Evolutionary conservation across 2,797 vertebrate species (phyloP).

Genomic region (Xyrichtys novacula): DNA sequence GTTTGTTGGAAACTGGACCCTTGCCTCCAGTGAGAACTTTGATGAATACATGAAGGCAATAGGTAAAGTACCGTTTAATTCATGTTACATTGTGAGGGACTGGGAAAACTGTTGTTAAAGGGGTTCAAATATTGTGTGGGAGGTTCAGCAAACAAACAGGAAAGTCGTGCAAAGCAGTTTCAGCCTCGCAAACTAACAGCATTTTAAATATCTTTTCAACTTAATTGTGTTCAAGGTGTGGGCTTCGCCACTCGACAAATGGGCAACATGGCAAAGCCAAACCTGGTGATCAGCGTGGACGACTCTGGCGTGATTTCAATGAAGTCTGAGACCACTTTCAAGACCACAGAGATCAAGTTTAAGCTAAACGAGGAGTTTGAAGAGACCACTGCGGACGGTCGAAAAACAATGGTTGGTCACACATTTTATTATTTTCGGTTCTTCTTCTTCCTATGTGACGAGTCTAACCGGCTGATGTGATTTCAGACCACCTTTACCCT

Average conservation of each 20-base stretch:
- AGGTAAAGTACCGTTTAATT: constrained; percentile 79
- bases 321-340: constrained; percentile 82
- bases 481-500: constrained; percentile 89
- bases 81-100: not conserved
- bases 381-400: constrained; percentile 84
- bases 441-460: fast-evolving
- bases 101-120: not conserved
- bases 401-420: constrained; percentile 83
- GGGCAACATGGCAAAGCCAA: constrained; percentile 80
- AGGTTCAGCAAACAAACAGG: not conserved
- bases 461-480: not conserved
- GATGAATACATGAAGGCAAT: constrained; percentile 94
- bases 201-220: not conserved
- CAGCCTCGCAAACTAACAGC: not conserved
- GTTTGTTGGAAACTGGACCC: constrained; percentile 92
- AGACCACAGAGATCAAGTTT: constrained; percentile 81
- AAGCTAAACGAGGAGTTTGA: constrained; percentile 85
- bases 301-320: constrained; percentile 71
- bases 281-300: constrained; percentile 67
- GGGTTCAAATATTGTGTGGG: not conserved
- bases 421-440: fast-evolving
- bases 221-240: constrained; percentile 78
- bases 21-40: constrained; percentile 90
- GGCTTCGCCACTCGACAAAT: constrained; percentile 79
- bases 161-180: not conserved